phyloP scores from a whole-genome alignment of 1,140 invertebrate genomes.

The Lysiphlebus fabarum region DNA sequence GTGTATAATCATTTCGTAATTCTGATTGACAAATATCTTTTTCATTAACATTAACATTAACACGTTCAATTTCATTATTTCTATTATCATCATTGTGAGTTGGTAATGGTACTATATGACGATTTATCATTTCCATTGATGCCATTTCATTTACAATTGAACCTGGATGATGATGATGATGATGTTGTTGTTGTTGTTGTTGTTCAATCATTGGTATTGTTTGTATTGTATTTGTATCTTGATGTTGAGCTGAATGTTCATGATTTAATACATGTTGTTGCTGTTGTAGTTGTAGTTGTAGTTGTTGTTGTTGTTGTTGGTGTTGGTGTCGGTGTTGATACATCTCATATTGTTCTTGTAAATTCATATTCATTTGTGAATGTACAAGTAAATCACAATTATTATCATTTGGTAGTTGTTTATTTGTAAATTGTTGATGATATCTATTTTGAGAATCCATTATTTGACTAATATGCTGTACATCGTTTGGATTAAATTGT shows the following conservation, averaged over 20 bases:
- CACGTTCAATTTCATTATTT: slow-evolving; percentile 43
- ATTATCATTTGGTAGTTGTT: slow-evolving; percentile 38
- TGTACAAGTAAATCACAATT: slow-evolving; percentile 42
- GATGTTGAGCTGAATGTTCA: slow-evolving; percentile 37
- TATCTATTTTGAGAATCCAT: slow-evolving; percentile 51
- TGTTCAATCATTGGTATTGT: slow-evolving; percentile 41
- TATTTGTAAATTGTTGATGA: slow-evolving; percentile 43
- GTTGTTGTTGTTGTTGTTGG: slow-evolving; percentile 29
- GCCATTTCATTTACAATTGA: slow-evolving; percentile 42
- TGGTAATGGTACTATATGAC: slow-evolving; percentile 43
- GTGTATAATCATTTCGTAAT: slow-evolving; percentile 57
- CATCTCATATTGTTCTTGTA: slow-evolving; percentile 45
- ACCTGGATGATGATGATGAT: background rate
- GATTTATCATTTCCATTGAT: slow-evolving; percentile 49
- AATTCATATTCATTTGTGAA: slow-evolving; percentile 40
- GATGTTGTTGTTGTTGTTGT: slow-evolving; percentile 21
- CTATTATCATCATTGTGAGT: slow-evolving; percentile 45
- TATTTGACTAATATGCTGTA: slow-evolving; percentile 47
- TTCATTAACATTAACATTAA: slow-evolving; percentile 43
- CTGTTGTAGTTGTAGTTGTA: slow-evolving; percentile 37
- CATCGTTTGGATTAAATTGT: slow-evolving; percentile 44
- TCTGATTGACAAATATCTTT: slow-evolving; percentile 43
- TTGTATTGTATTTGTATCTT: slow-evolving; percentile 29
- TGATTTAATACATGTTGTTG: slow-evolving; percentile 37
- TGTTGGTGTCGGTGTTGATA: no score